Base-by-base conservation (phyloP, 2,113 vertebrate genomes). In the Pitta sordida region DNA sequence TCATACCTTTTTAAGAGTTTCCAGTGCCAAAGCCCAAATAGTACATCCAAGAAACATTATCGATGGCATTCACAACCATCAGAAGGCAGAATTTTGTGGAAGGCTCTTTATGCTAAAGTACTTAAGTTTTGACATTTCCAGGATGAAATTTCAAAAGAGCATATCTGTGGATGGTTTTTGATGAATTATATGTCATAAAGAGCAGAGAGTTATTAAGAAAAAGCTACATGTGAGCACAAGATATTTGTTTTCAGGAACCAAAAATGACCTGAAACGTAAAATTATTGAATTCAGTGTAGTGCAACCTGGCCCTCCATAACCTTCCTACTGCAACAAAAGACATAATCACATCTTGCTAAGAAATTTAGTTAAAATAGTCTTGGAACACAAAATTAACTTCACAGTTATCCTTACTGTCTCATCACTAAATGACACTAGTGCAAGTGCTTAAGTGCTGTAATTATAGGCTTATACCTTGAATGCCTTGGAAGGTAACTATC, bases 261-360 rank as follows among this genome's bases (percentile, higher is more conserved):
- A 95, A 96, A 93, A 56, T 39, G 4, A 94, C 81, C 79, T 29
- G 44, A 91, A 96, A 84, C n/a, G 52, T 77, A 79, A 76, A 96
- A 94, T 70, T 83, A 58, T 5, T 83, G 86, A 62, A 92, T 82
- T 93, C 63, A 49, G 21, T 81, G 44, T 81, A 95, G 82, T 92
- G 90, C 86, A 94, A 96, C 58, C 64, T 77, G 59, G 58, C 55
- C 77, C 59, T 90, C 73, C 59, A 39, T 43, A 92, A 83, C 51
- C 65, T 68, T 87, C 82, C 49, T 84, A 37, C 44, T 74, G 41
- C 89, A 95, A 77, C 17, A 74, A 90, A 49, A 83, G 77, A 82
- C 16, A n/a, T 73, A 65, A 92, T 90, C 95, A 64, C 13, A 78
- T 1, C 79, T 70, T 78, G 21, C 64, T 58, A 74, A 15, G 18